phyloP scores from a whole-genome alignment of 2,888 invertebrate genomes.

The Carpatolechia fugitivella region DNA sequence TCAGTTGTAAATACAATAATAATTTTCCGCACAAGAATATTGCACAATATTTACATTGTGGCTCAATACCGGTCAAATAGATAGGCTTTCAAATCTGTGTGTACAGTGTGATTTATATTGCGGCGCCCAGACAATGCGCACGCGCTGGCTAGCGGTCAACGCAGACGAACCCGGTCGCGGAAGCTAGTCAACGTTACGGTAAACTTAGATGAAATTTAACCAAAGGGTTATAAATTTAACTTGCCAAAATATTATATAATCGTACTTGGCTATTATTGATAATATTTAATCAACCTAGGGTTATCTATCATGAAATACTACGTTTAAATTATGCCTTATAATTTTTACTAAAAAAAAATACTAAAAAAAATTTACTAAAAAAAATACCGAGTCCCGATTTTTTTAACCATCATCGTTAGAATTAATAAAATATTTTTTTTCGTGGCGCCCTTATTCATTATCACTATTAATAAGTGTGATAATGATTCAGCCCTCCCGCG shows the following conservation, averaged over 20 bases:
- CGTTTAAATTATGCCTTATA: too few relatives aligned
- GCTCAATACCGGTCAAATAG: conserved; percentile 24
- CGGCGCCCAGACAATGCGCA: conserved; percentile 69
- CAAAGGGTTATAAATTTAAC: conserved; percentile 1
- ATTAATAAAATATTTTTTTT: too few relatives aligned
- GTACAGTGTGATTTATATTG: conserved; percentile 66
- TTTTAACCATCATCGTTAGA: too few relatives aligned
- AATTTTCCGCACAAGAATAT: not conserved
- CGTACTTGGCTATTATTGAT: too few relatives aligned
- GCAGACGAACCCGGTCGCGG: conserved; percentile 51
- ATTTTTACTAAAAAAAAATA: too few relatives aligned
- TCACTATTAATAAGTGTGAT: not conserved
- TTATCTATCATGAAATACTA: too few relatives aligned
- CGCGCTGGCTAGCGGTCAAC: conserved; percentile 39
- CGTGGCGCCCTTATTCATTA: not conserved
- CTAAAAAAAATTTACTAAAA: too few relatives aligned
- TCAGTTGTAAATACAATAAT: too few relatives aligned
- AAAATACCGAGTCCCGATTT: too few relatives aligned
- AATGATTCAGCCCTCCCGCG: not conserved
- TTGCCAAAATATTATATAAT: not conserved
- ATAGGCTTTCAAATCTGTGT: conserved; percentile 10
- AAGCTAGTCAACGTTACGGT: conserved; percentile 67
- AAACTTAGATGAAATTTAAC: conserved; percentile 64
- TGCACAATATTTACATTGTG: conserved; percentile 27
- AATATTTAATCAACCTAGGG: too few relatives aligned